phyloP scores from a whole-genome alignment of 1,140 invertebrate species.

The Anastrepha ludens region DNA sequence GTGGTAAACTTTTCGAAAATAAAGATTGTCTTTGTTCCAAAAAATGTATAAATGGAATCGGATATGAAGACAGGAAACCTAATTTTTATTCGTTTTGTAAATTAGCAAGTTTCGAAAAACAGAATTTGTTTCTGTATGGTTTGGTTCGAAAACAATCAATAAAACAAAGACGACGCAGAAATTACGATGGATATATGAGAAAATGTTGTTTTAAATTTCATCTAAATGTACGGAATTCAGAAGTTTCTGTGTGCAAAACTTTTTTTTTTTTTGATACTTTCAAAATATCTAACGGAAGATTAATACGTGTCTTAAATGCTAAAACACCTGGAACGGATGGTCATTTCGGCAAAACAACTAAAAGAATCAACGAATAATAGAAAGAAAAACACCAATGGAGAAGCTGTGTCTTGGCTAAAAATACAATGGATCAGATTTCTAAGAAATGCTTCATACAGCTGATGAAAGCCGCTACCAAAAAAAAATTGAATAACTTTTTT shows the following conservation, averaged over 20 bases:
- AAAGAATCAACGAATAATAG: too few species aligned
- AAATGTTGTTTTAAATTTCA: constrained; percentile 2
- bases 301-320: too few species aligned
- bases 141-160: constrained; percentile 21
- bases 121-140: constrained; percentile 51
- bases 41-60: constrained; percentile 46
- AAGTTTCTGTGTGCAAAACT: not conserved
- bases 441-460: too few species aligned
- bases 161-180: not conserved
- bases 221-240: constrained; percentile 5
- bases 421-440: too few species aligned
- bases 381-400: too few species aligned
- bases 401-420: too few species aligned
- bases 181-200: not conserved
- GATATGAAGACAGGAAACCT: constrained; percentile 42
- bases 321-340: too few species aligned
- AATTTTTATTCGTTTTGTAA: constrained; percentile 47
- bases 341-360: too few species aligned
- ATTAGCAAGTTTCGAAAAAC: constrained; percentile 9
- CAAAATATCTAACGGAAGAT: too few species aligned
- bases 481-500: too few species aligned
- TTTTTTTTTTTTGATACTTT: too few species aligned
- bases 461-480: too few species aligned
- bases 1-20: constrained; percentile 20
- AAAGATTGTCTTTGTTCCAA: constrained; percentile 31